These are phyloP conservation scores for Gymnoscopelus braueri DNA, from an alignment of 2,797 vertebrate species.

Conservation along the genomic window DNA sequence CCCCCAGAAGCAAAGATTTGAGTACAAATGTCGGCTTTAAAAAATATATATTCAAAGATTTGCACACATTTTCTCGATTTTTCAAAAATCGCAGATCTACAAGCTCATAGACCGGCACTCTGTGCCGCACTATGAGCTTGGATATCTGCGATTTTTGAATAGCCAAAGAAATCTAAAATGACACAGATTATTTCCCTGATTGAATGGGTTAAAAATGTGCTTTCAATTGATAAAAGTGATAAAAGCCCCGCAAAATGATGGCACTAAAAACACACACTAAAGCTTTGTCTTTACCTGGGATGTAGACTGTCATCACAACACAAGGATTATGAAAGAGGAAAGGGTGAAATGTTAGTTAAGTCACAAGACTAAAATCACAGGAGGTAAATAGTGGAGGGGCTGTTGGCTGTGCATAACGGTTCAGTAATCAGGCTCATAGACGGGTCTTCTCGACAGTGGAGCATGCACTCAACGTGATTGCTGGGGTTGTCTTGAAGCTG, in stretches of 20 bases:
- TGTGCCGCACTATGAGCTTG: too few relatives aligned
- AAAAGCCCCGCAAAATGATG: slow-evolving; percentile 57
- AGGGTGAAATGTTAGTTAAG: slow-evolving; percentile 63
- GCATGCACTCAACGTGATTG: neutral
- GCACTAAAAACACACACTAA: slow-evolving; percentile 43
- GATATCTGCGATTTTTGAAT: too few relatives aligned
- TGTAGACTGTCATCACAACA: slow-evolving; percentile 83
- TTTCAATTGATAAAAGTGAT: too few relatives aligned
- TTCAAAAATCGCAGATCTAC: too few relatives aligned
- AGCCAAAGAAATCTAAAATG: too few relatives aligned
- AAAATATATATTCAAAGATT: too few relatives aligned
- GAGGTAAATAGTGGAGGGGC: slow-evolving; percentile 8
- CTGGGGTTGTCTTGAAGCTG: slow-evolving; percentile 24
- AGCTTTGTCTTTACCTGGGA: slow-evolving; percentile 82
- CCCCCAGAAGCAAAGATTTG: too few relatives aligned
- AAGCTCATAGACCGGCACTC: too few relatives aligned
- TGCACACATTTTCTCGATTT: too few relatives aligned
- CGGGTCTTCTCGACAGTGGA: neutral
- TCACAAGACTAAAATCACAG: slow-evolving; percentile 36
- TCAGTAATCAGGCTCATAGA: neutral
- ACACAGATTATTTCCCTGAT: too few relatives aligned
- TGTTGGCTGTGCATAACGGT: neutral
- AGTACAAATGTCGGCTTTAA: too few relatives aligned
- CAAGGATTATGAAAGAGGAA: slow-evolving; percentile 63
- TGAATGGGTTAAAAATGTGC: too few relatives aligned